Conservation (phyloP, 2,113 vertebrate species). For the Ginglymostoma cirratum region DNA sequence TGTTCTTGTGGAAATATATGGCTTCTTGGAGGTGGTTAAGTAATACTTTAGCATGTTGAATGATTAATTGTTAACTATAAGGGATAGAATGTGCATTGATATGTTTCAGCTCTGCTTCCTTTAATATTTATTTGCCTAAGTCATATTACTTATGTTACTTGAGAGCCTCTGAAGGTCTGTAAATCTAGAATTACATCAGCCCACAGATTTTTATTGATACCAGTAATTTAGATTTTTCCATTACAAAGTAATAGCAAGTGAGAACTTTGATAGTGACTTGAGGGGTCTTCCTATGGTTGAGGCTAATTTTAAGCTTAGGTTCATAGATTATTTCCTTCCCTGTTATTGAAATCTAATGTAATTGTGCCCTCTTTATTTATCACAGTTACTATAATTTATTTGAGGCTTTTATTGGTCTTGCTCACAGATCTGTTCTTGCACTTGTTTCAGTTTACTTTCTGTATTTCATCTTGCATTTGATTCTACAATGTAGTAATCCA, state of each 20-base stretch:
- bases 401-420: neutral
- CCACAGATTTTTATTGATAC: neutral
- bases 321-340: neutral
- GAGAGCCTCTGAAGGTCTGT: neutral
- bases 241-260: neutral
- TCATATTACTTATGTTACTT: neutral
- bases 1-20: conserved; percentile 24
- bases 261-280: neutral
- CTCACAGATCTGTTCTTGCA: neutral
- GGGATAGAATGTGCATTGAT: neutral
- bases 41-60: neutral
- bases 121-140: neutral
- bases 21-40: neutral
- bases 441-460: neutral
- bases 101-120: neutral
- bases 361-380: neutral
- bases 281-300: neutral
- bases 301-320: neutral
- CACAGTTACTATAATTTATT: neutral
- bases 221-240: neutral
- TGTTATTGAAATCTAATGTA: neutral
- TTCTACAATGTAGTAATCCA: neutral
- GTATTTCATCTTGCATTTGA: neutral
- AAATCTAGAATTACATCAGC: conserved; percentile 19
- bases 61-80: neutral